Evolutionary conservation across 1,140 invertebrate species (phyloP).

Genomic region (Diprion similis): DNA sequence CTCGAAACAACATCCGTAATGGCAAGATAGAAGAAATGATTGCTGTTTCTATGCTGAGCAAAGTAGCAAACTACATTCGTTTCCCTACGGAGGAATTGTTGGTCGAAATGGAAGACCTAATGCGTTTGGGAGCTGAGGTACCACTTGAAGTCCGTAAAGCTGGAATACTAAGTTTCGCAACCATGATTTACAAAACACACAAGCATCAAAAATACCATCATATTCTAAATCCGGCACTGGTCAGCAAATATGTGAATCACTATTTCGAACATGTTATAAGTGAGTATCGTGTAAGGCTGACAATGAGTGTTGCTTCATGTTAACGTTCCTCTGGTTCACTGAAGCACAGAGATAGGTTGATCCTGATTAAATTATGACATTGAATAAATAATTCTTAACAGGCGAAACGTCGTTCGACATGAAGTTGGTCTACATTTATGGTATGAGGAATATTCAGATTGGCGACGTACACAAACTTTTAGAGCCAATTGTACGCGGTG

Average conservation of each 20-base stretch:
- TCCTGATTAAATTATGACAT: too few species aligned
- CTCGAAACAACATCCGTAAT: constrained; percentile 44
- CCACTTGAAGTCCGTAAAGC: constrained; percentile 40
- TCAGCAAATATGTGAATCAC: constrained; percentile 34
- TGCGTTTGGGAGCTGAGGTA: constrained; percentile 33
- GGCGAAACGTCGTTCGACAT: constrained; percentile 38
- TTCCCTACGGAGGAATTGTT: constrained; percentile 47
- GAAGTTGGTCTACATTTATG: constrained; percentile 46
- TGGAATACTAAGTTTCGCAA: constrained; percentile 50
- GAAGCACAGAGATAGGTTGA: too few species aligned
- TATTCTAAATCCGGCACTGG: background rate
- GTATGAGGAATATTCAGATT: constrained; percentile 42
- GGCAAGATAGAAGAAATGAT: constrained; percentile 37
- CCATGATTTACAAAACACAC: constrained; percentile 49
- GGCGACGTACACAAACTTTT: constrained; percentile 36
- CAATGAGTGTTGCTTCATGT: too few species aligned
- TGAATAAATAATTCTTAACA: constrained; percentile 22
- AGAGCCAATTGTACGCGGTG: constrained; percentile 39
- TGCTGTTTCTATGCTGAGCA: constrained; percentile 44
- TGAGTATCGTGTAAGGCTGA: constrained; percentile 25
- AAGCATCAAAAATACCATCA: constrained; percentile 28
- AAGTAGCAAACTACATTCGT: constrained; percentile 50
- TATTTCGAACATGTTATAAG: constrained; percentile 41
- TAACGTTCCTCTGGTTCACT: too few species aligned
- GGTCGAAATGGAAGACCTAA: constrained; percentile 46